Percentiles rank a stretch among this genome's conserved stretches.
Evolutionary conservation across 2,113 vertebrate species (phyloP).

Genomic region (Romanogobio albipinnatus): DNA sequence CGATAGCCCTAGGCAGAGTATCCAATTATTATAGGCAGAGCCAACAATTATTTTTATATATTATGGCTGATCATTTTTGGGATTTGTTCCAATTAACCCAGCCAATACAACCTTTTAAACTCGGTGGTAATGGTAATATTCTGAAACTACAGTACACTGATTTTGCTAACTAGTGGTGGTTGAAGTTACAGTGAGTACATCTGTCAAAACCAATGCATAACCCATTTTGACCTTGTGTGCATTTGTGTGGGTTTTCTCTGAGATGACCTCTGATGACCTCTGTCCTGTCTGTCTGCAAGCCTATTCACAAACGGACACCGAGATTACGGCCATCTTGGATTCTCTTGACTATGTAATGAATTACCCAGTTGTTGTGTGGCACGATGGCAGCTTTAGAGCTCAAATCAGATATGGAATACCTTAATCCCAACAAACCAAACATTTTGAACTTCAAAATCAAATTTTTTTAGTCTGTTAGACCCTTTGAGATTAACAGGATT

Average conservation of each 20-base stretch:
- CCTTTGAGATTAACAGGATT: neutral
- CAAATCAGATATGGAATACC: neutral
- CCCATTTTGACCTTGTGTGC: neutral
- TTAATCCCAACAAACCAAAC: neutral
- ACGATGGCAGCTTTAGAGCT: neutral
- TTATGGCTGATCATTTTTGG: neutral
- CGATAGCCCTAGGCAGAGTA: neutral
- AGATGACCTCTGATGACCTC: constrained; percentile 24
- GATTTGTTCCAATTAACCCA: neutral
- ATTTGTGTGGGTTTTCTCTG: neutral
- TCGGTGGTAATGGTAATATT: neutral
- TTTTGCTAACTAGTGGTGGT: neutral
- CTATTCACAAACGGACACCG: neutral
- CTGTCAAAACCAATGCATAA: constrained; percentile 3
- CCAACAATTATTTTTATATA: neutral
- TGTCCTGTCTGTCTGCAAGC: constrained; percentile 7
- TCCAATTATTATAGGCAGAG: too few species aligned
- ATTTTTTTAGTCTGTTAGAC: neutral
- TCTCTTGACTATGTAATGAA: neutral
- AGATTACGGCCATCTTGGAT: neutral
- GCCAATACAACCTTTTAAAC: neutral
- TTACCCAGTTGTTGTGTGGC: neutral
- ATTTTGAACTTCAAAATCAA: too few species aligned
- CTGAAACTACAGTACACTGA: neutral
- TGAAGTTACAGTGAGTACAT: neutral